Evolutionary conservation across 1,140 invertebrate genomes (phyloP).

Genomic region (Steinernema feltiae): DNA sequence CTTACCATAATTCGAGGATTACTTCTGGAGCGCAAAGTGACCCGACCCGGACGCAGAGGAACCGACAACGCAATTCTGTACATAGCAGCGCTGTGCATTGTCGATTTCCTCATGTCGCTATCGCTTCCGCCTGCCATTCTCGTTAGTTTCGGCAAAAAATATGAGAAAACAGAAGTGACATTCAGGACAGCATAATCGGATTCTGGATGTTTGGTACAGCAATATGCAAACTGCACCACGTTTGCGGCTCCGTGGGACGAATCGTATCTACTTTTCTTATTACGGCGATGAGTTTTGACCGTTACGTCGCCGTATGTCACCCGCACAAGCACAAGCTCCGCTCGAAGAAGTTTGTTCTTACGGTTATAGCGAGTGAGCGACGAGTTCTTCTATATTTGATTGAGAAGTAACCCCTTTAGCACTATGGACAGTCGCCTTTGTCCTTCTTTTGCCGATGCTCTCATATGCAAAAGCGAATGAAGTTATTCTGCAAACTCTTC

Average conservation of each 20-base stretch:
- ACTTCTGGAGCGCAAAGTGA: slow-evolving; percentile 40
- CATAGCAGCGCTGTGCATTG: slow-evolving; percentile 52
- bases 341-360: slow-evolving; percentile 34
- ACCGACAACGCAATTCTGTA: slow-evolving; percentile 55
- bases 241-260: slow-evolving; percentile 52
- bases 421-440: slow-evolving; percentile 49
- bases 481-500: slow-evolving; percentile 49
- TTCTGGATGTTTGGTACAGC: slow-evolving; percentile 57
- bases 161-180: not conserved
- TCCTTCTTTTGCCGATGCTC: slow-evolving; percentile 54
- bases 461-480: slow-evolving; percentile 53
- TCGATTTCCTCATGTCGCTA: slow-evolving; percentile 54
- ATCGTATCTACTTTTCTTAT: slow-evolving; percentile 61
- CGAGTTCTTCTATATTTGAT: not conserved
- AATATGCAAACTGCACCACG: slow-evolving; percentile 53
- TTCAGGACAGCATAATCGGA: slow-evolving; percentile 55
- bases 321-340: slow-evolving; percentile 55
- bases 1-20: slow-evolving; percentile 54
- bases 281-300: slow-evolving; percentile 61
- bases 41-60: slow-evolving; percentile 17
- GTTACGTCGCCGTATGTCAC: slow-evolving; percentile 61
- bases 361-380: slow-evolving; percentile 27
- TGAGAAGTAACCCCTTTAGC: slow-evolving; percentile 29
- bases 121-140: slow-evolving; percentile 55
- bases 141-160: slow-evolving; percentile 26